Evolutionary conservation across 1,140 invertebrate species (phyloP).

Genomic region (Brachionus angularis): DNA sequence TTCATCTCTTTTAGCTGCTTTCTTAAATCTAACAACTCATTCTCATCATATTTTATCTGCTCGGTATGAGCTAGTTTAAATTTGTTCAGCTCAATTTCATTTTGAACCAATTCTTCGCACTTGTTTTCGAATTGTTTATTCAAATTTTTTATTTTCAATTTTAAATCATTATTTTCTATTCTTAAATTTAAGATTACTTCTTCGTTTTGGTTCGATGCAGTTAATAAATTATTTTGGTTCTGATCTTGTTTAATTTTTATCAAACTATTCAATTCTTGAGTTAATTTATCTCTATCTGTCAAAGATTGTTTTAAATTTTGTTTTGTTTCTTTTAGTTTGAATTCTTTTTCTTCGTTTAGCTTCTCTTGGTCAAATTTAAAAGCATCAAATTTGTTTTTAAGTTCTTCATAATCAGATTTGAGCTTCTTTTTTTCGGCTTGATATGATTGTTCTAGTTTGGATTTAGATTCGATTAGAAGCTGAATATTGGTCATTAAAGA

Average conservation of each 20-base stretch:
- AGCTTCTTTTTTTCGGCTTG: conserved; percentile 22
- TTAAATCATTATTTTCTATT: conserved; percentile 26
- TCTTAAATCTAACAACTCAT: neutral
- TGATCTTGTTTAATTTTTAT: neutral
- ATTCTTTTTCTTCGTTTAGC: neutral
- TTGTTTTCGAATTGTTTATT: conserved; percentile 42
- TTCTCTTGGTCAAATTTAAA: neutral
- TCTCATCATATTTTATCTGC: neutral
- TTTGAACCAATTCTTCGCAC: conserved; percentile 22
- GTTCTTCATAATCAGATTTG: neutral
- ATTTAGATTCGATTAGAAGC: neutral
- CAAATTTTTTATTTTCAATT: conserved; percentile 35
- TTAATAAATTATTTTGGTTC: neutral
- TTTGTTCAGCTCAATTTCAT: neutral
- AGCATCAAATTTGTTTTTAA: neutral
- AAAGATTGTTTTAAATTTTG: neutral
- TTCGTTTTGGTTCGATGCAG: neutral
- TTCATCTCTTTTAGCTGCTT: neutral
- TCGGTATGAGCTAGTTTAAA: conserved; percentile 13
- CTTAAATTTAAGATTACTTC: neutral
- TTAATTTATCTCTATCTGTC: neutral
- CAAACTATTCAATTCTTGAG: neutral
- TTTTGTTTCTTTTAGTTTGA: neutral
- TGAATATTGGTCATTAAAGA: conserved; percentile 9
- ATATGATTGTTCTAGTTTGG: conserved; percentile 20